Evolutionary conservation across 2,797 vertebrate species (phyloP), one percentile per base, ranked within the genome.

Genomic region (Enteromius argenteus): DNA sequence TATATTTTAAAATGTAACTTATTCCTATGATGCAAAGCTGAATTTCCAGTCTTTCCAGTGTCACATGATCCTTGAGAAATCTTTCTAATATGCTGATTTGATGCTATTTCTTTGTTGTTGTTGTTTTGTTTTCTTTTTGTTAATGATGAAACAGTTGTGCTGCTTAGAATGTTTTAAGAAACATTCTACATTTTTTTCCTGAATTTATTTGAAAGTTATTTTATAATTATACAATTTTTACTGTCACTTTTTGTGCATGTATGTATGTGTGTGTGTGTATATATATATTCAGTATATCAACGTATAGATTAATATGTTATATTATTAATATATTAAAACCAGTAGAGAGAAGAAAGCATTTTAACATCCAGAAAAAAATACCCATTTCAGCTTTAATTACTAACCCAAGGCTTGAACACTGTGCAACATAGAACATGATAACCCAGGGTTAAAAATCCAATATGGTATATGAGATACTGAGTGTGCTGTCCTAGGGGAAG

Each of bases 401-500:
- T 15, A 39, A 53, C 35, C 19, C 35, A 76, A n/a, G 3, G 13
- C 73, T 76, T 58, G 21, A 53, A 76, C 51, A 39, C 21, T 39
- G 35, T 76, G 11, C 11, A 51, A 51, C 27, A 73, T 51, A 19
- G 72, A 35, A 21, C 32, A 21, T 19, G 4, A 56, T 56, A 56
- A 56, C 21, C 21, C 37, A 42, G 4, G n/a, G 53, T 60, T 60
- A 39, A 49, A 79, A 79, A 79, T 30, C 17, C 62, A 67, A 4
- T 51, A 44, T 49, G 27, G 42, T 30, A 39, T 42, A 35, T 66
- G 30, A 66, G 15, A 66, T 32, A 71, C 13, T 39, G 49, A 58
- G 67, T 35, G 60, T 27, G 32, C 79, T 77, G 32, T 83, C 35
- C n/a, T 44, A n/a, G 67, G 46, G 56, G 56, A 27, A 32, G n/a